These are phyloP conservation scores for Carassius carassius DNA, from an alignment of 2,113 vertebrate genomes.

Conservation along the genomic window DNA sequence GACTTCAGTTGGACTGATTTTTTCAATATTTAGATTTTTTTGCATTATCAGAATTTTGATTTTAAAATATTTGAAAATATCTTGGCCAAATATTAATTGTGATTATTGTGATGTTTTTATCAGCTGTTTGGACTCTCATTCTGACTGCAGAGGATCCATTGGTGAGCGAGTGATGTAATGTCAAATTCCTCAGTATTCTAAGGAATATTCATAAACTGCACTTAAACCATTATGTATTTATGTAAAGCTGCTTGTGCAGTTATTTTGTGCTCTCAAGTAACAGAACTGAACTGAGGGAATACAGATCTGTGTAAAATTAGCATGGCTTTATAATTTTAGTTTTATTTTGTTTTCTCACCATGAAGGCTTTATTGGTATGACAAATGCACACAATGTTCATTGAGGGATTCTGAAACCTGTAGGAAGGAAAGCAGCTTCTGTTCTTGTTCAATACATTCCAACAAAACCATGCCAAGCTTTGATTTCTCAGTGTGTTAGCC, in stretches of 20 bases:
- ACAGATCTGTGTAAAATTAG: neutral
- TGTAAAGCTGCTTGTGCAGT: neutral
- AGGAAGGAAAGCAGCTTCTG: neutral
- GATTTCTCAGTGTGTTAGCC: constrained; percentile 35
- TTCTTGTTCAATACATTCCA: constrained; percentile 17
- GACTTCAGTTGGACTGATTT: too few species aligned
- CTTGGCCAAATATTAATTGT: too few species aligned
- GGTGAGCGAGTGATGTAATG: too few species aligned
- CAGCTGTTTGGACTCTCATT: too few species aligned
- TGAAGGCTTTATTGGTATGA: neutral
- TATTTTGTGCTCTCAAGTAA: neutral
- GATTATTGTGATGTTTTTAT: neutral
- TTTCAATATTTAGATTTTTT: too few species aligned
- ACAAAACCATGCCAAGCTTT: constrained; percentile 40
- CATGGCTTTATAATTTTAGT: neutral
- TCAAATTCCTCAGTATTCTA: neutral
- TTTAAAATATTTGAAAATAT: too few species aligned
- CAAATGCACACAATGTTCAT: constrained; percentile 1
- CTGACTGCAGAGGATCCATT: too few species aligned
- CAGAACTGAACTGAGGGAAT: neutral
- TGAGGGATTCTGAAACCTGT: constrained; percentile 14
- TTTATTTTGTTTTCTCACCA: neutral
- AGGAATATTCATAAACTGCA: neutral
- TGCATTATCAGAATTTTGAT: too few species aligned
- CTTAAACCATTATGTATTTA: neutral